Percentiles rank a stretch among this genome's conserved stretches.
phyloP scores from a whole-genome alignment of 1,140 invertebrate genomes.

The Cydia pomonella region DNA sequence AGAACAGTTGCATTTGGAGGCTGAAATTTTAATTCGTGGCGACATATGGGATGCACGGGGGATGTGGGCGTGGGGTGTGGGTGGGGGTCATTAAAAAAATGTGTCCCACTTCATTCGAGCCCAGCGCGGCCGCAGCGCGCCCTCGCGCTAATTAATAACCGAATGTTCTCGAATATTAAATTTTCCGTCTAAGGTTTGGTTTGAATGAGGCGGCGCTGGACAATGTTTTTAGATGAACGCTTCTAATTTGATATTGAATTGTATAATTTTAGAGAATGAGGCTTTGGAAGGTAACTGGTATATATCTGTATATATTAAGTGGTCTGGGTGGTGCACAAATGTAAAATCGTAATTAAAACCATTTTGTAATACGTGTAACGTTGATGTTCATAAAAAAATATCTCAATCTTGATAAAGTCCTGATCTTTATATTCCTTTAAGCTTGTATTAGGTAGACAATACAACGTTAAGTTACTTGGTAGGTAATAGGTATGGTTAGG shows the following conservation, averaged over 20 bases:
- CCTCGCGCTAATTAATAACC: conserved; percentile 60
- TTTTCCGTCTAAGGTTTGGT: conserved; percentile 28
- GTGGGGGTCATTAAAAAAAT: conserved; percentile 72
- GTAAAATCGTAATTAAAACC: too few relatives aligned
- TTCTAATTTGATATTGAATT: neutral
- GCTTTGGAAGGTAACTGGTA: neutral
- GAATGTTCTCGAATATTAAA: conserved; percentile 33
- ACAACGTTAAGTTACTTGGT: too few relatives aligned
- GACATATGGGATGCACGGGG: conserved; percentile 58
- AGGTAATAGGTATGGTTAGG: too few relatives aligned
- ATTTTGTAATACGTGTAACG: too few relatives aligned
- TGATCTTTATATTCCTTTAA: too few relatives aligned
- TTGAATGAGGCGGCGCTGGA: neutral
- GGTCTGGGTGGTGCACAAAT: too few relatives aligned
- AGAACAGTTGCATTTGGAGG: conserved; percentile 51
- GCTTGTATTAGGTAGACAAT: too few relatives aligned
- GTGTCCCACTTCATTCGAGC: conserved; percentile 72
- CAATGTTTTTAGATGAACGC: neutral
- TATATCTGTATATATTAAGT: too few relatives aligned
- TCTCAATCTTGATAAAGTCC: too few relatives aligned
- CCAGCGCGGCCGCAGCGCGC: conserved; percentile 55
- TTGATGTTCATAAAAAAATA: neutral
- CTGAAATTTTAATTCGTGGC: conserved; percentile 67
- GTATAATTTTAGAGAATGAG: neutral
- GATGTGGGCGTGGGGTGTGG: conserved; percentile 34